These are phyloP conservation scores for Dipodomys stephensi DNA, from an alignment of 2,113 vertebrate genomes.

Conservation along the genomic window DNA sequence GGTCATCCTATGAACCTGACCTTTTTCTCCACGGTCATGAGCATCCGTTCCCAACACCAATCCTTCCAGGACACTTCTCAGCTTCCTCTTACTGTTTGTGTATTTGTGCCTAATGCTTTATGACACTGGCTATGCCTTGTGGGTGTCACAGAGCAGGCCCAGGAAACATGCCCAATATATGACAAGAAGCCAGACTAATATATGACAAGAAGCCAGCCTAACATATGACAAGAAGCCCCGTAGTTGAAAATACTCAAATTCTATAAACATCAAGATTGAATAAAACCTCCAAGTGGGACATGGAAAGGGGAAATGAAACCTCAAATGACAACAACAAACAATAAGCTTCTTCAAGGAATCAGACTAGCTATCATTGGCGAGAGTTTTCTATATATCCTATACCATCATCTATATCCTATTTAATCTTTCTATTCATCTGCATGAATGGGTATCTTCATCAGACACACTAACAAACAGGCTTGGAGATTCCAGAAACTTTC, in stretches of 20 bases:
- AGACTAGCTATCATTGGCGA: neutral
- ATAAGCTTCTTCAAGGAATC: neutral
- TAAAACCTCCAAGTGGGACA: neutral
- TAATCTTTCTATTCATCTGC: neutral
- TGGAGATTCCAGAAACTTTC: neutral
- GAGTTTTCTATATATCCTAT: neutral
- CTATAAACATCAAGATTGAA: constrained; percentile 21
- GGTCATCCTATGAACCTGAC: constrained; percentile 46
- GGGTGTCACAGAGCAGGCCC: neutral
- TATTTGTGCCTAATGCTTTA: neutral
- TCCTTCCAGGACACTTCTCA: neutral
- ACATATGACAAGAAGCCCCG: neutral
- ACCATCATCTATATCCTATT: neutral
- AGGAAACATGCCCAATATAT: neutral
- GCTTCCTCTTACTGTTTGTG: neutral
- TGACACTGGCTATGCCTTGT: too few relatives aligned
- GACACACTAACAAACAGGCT: neutral
- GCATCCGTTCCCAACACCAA: too few relatives aligned
- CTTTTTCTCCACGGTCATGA: neutral
- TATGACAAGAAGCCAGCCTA: neutral
- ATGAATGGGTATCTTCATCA: neutral
- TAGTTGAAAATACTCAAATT: constrained; percentile 15
- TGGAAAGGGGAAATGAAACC: neutral
- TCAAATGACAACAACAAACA: neutral
- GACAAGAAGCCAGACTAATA: neutral